Percentiles rank a stretch among this genome's conserved stretches.
These are phyloP conservation scores for Drosophila quinaria DNA, from an alignment of 2,888 invertebrate species.

Conservation along the genomic window DNA sequence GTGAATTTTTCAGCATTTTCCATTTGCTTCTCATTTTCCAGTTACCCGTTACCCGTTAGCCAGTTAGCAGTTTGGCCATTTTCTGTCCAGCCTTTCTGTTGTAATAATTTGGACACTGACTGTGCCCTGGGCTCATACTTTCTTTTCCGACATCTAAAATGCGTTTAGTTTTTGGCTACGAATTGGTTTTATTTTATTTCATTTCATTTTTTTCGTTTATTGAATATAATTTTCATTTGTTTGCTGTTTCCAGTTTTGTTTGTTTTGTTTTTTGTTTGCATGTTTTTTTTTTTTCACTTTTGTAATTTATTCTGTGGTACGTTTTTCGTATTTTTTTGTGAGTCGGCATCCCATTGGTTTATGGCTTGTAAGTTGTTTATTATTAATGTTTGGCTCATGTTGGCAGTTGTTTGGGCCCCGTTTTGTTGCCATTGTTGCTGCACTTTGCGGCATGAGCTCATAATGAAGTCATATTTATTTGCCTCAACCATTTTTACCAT, in stretches of 20 bases:
- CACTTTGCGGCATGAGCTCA: slow-evolving; percentile 72
- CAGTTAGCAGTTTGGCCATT: slow-evolving; percentile 32
- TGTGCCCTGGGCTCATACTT: slow-evolving; percentile 42
- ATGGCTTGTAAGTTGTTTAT: slow-evolving; percentile 81
- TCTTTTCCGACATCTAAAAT: slow-evolving; percentile 42
- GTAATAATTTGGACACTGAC: slow-evolving; percentile 76
- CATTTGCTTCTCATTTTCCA: slow-evolving; percentile 42
- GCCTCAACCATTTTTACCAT: slow-evolving; percentile 52
- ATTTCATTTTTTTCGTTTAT: slow-evolving; percentile 17
- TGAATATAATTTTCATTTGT: slow-evolving; percentile 34
- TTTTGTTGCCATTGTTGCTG: slow-evolving; percentile 40
- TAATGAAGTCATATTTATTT: slow-evolving; percentile 71
- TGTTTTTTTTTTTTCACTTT: slow-evolving; percentile 32
- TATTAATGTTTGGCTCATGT: slow-evolving; percentile 77
- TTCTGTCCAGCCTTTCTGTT: slow-evolving; percentile 29
- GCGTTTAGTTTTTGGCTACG: slow-evolving; percentile 34
- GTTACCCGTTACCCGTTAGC: slow-evolving; percentile 9
- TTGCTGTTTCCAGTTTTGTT: slow-evolving; percentile 31
- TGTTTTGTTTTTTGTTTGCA: slow-evolving; percentile 26
- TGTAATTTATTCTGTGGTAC: slow-evolving; percentile 66
- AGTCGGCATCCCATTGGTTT: slow-evolving; percentile 74
- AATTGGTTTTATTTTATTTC: slow-evolving; percentile 20
- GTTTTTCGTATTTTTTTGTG: slow-evolving; percentile 2
- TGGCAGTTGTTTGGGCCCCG: slow-evolving; percentile 47
- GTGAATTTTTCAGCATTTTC: slow-evolving; percentile 44